These are phyloP conservation scores for Ecliptopera silaceata DNA, from an alignment of 2,888 invertebrate species.

Conservation along the genomic window DNA sequence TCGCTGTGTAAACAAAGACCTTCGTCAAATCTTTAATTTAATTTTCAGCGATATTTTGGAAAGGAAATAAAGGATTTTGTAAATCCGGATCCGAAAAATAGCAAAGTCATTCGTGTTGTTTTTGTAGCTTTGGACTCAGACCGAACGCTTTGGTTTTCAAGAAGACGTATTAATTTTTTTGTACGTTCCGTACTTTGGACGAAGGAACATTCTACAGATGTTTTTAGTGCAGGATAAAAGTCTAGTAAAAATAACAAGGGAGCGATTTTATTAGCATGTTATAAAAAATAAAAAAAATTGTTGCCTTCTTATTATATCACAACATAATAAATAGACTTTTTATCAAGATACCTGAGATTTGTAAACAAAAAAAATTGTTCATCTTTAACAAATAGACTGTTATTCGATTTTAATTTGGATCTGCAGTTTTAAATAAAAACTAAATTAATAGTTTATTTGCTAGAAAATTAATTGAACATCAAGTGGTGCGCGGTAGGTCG, in stretches of 20 bases:
- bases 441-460: background rate
- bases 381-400: too few species aligned
- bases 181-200: background rate
- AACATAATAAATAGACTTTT: too few species aligned
- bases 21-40: constrained; percentile 61
- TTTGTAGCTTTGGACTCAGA: constrained; percentile 21
- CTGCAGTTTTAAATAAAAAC: background rate
- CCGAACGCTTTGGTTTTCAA: background rate
- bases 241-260: too few species aligned
- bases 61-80: constrained; percentile 49
- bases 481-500: constrained; percentile 51
- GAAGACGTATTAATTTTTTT: background rate
- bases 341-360: too few species aligned
- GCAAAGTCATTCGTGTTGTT: constrained; percentile 34
- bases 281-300: too few species aligned
- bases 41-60: constrained; percentile 47
- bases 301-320: too few species aligned
- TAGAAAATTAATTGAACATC: constrained; percentile 31
- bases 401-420: too few species aligned
- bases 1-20: constrained; percentile 75
- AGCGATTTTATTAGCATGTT: too few species aligned
- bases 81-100: constrained; percentile 31
- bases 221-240: too few species aligned
- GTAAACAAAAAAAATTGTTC: too few species aligned
- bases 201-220: too few species aligned